phyloP scores from a whole-genome alignment of 2,888 invertebrate genomes.

The Thera britannica region DNA sequence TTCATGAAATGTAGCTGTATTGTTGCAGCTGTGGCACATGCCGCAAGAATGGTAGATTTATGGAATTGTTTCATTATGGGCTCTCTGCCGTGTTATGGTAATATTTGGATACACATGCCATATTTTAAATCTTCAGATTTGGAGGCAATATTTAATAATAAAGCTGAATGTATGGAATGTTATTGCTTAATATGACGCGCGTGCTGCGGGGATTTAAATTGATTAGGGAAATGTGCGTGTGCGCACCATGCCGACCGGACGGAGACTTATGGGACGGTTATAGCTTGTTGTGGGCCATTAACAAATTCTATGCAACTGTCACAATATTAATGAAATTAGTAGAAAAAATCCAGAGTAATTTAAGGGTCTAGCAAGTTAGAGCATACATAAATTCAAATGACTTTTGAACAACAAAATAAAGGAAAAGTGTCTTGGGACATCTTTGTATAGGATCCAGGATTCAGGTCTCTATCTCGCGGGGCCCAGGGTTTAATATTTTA shows the following conservation, averaged over 20 bases:
- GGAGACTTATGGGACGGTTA: slow-evolving; percentile 21
- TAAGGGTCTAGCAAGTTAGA: too few relatives aligned
- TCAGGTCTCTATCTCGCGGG: too few relatives aligned
- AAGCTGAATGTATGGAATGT: slow-evolving; percentile 22
- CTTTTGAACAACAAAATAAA: too few relatives aligned
- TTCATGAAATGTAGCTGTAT: background rate
- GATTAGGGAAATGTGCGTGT: slow-evolving; percentile 28
- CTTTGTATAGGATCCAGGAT: too few relatives aligned
- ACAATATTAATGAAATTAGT: too few relatives aligned
- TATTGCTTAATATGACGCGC: slow-evolving; percentile 31
- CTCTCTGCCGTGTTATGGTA: slow-evolving; percentile 29
- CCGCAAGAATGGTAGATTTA: slow-evolving; percentile 34
- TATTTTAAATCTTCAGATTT: slow-evolving; percentile 14
- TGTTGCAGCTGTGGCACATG: background rate
- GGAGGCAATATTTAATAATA: slow-evolving; percentile 23
- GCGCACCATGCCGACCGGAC: background rate
- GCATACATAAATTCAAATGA: too few relatives aligned
- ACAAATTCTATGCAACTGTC: background rate
- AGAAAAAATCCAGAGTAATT: too few relatives aligned
- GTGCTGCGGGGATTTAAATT: slow-evolving; percentile 35
- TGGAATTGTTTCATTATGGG: slow-evolving; percentile 34
- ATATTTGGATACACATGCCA: slow-evolving; percentile 28
- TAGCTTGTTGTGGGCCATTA: slow-evolving; percentile 5
- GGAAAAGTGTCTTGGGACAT: too few relatives aligned
- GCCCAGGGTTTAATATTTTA: too few relatives aligned